phyloP scores from a whole-genome alignment of 2,888 invertebrate genomes.

The Melinaea marsaeus region DNA sequence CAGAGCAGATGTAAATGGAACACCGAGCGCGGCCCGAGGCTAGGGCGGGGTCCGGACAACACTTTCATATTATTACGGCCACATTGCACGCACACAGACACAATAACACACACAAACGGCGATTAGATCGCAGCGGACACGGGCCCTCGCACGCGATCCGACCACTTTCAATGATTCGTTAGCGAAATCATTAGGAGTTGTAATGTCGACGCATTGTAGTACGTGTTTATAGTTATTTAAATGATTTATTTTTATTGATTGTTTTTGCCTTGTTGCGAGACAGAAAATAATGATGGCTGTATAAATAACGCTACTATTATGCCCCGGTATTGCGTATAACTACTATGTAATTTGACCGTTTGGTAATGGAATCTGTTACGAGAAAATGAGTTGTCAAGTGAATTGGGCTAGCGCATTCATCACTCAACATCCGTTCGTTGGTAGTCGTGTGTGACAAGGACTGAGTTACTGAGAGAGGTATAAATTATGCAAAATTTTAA shows the following conservation, averaged over 20 bases:
- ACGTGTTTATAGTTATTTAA: conserved; percentile 78
- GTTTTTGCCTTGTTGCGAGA: conserved; percentile 77
- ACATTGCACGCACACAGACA: conserved; percentile 58
- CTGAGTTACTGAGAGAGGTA: conserved; percentile 40
- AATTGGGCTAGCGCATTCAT: conserved; percentile 61
- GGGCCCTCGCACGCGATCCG: conserved; percentile 69
- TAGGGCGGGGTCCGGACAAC: conserved; percentile 75
- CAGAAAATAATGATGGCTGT: conserved; percentile 75
- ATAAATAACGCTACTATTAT: conserved; percentile 73
- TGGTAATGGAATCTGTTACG: conserved; percentile 69
- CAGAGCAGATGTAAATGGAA: conserved; percentile 76
- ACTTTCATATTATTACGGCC: conserved; percentile 75
- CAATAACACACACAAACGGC: conserved; percentile 42
- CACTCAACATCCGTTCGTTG: conserved; percentile 45
- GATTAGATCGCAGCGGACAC: conserved; percentile 42
- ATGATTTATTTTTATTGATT: conserved; percentile 79
- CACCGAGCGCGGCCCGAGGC: conserved; percentile 67
- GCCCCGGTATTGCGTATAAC: conserved; percentile 62
- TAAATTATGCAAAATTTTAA: conserved; percentile 40
- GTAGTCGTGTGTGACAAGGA: conserved; percentile 41
- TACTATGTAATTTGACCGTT: conserved; percentile 69
- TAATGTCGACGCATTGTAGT: conserved; percentile 76
- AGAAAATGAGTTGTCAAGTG: conserved; percentile 76
- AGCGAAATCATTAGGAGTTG: conserved; percentile 78
- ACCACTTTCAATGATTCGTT: conserved; percentile 78